Conservation (phyloP, 30 jellyfish, hydroid and myxozoan genomes). For the Clytia hemisphaerica region DNA sequence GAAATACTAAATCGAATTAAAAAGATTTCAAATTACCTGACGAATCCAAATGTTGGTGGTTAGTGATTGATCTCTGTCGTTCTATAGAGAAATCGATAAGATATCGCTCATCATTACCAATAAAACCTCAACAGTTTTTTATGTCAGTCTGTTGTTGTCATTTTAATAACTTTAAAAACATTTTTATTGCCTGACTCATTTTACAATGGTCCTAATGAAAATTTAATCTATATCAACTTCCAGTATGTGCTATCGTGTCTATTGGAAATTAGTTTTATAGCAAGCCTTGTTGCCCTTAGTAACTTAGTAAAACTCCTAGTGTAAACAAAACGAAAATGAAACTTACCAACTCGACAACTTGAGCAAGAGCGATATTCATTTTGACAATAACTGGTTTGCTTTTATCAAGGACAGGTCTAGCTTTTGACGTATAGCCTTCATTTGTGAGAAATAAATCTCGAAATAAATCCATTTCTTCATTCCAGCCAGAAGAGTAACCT, state of each 20-base stretch:
- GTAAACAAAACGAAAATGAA: no score
- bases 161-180: no score
- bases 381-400: neutral
- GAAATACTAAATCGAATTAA: no score
- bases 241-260: neutral
- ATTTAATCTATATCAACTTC: neutral
- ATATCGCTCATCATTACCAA: no score
- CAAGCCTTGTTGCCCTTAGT: no score
- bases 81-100: neutral
- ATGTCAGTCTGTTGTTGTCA: no score
- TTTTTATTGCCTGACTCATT: neutral
- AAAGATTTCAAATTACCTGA: constrained; percentile 5
- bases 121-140: no score
- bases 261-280: no score
- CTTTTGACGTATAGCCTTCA: neutral
- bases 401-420: neutral
- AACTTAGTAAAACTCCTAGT: no score
- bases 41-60: neutral
- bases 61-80: constrained; percentile 1
- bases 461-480: neutral
- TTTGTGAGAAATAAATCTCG: neutral
- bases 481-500: neutral
- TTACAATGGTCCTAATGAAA: neutral
- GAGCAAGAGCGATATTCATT: constrained; percentile 1
- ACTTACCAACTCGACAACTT: neutral